phyloP scores from a whole-genome alignment of 2,888 invertebrate species.

The Pogonocherus hispidulus region DNA sequence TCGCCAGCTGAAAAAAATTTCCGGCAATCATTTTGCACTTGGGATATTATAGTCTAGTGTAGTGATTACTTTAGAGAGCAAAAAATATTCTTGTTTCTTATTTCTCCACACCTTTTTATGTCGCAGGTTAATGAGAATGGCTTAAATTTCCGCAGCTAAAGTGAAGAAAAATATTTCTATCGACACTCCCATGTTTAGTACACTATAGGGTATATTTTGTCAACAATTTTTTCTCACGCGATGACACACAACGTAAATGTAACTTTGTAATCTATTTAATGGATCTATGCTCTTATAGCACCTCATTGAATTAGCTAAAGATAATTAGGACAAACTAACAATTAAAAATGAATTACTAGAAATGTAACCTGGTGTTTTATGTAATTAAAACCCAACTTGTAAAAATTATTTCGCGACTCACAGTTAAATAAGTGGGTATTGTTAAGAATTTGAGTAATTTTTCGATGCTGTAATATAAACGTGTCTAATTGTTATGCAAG shows the following conservation, averaged over 20 bases:
- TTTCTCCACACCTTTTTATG: too few species aligned
- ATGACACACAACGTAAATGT: not conserved
- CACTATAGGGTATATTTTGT: not conserved
- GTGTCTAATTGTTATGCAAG: constrained; percentile 13
- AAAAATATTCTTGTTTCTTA: too few species aligned
- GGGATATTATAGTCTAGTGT: too few species aligned
- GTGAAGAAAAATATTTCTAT: too few species aligned
- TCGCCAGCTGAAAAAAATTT: too few species aligned
- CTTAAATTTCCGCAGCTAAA: not conserved
- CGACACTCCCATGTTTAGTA: not conserved
- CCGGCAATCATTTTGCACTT: too few species aligned
- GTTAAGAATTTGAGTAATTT: not conserved
- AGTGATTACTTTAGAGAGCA: too few species aligned
- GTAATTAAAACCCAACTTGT: not conserved
- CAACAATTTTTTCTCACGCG: not conserved
- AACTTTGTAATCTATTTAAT: not conserved
- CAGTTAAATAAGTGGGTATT: constrained; percentile 11
- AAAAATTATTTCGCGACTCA: not conserved
- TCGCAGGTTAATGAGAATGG: too few species aligned
- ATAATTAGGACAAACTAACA: not conserved
- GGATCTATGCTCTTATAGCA: not conserved
- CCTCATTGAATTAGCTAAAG: not conserved
- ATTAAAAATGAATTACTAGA: constrained; percentile 16
- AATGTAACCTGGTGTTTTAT: not conserved
- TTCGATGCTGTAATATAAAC: constrained; percentile 10